A percentile compares a stretch with the other conserved stretches of the same genome.
These are phyloP conservation scores for Peromyscus aztecus DNA, from an alignment of 2,797 vertebrate species.

Conservation along the genomic window DNA sequence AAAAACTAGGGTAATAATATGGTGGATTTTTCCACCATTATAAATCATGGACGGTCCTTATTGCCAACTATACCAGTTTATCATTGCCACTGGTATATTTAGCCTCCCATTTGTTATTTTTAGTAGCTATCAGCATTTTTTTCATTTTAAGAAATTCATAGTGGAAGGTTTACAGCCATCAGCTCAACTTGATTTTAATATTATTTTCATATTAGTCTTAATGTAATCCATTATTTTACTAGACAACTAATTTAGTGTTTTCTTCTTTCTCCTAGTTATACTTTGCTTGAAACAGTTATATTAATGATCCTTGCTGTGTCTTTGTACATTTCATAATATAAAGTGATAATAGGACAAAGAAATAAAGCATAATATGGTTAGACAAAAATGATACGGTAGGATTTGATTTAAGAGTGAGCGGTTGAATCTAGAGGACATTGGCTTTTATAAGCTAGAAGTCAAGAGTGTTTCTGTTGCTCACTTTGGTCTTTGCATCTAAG, in stretches of 20 bases:
- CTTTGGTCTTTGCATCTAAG: slow-evolving; percentile 57
- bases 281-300: slow-evolving; percentile 23
- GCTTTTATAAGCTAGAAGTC: slow-evolving; percentile 18
- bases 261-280: slow-evolving; percentile 6
- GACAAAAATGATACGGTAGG: neutral
- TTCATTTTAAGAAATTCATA: slow-evolving; percentile 51
- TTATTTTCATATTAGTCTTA: slow-evolving; percentile 29
- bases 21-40: neutral
- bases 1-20: neutral
- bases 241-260: slow-evolving; percentile 28
- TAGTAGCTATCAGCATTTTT: neutral
- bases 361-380: slow-evolving; percentile 25
- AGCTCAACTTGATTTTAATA: slow-evolving; percentile 45
- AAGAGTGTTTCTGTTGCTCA: slow-evolving; percentile 33
- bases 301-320: neutral
- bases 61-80: neutral
- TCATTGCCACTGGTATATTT: neutral
- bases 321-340: slow-evolving; percentile 46
- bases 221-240: slow-evolving; percentile 6
- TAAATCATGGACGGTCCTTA: neutral
- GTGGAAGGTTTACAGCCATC: slow-evolving; percentile 23
- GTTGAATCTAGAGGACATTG: neutral
- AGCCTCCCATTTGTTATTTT: neutral
- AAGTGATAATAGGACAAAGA: neutral
- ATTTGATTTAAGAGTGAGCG: slow-evolving; percentile 2